Evolutionary conservation across 2,113 vertebrate genomes (phyloP).

Genomic region (Ailurus styani): DNA sequence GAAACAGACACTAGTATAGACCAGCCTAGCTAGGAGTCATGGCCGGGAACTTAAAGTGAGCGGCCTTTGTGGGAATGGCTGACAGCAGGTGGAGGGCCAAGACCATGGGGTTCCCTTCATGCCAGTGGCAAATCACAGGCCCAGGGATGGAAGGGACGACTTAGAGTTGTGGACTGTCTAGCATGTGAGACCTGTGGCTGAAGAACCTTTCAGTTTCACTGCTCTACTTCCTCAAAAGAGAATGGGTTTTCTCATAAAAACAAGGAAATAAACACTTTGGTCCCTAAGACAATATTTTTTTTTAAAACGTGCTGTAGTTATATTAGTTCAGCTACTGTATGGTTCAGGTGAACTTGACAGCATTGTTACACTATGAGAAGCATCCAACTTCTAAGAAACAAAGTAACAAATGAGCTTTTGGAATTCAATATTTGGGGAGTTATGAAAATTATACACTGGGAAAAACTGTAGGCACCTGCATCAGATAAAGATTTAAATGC

Average conservation of each 20-base stretch:
- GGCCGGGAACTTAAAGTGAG: background rate
- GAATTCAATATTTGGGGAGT: background rate
- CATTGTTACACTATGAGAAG: background rate
- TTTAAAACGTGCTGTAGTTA: background rate
- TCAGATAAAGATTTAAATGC: background rate
- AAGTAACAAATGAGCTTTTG: background rate
- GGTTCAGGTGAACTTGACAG: background rate
- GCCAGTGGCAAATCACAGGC: background rate
- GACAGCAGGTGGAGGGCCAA: accelerated
- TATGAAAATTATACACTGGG: background rate
- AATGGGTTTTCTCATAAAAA: background rate
- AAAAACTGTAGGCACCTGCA: background rate
- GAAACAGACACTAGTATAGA: too few relatives aligned
- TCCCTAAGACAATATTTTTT: background rate
- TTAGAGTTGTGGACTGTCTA: too few relatives aligned
- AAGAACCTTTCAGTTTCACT: background rate
- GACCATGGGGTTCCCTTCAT: background rate
- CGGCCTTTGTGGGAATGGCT: background rate
- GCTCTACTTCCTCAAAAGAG: background rate
- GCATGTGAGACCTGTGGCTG: background rate
- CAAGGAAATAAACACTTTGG: background rate
- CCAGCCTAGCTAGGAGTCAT: background rate
- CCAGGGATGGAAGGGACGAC: accelerated
- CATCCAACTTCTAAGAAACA: background rate
- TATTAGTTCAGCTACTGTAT: background rate